These are phyloP conservation scores for Cyanoramphus novaezelandiae DNA, from an alignment of 2,113 vertebrate species.

Conservation along the genomic window DNA sequence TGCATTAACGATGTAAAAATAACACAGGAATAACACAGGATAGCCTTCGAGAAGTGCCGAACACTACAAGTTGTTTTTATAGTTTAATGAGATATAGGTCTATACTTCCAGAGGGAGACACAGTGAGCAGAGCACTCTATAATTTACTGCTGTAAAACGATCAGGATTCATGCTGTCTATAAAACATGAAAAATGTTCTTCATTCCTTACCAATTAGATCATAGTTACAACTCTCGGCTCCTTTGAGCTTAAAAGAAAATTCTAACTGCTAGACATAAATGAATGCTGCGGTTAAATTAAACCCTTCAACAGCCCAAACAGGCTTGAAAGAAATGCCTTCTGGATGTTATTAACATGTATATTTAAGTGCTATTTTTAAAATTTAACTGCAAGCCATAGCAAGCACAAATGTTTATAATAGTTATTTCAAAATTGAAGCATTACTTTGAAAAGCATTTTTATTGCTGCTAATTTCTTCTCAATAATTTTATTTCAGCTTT, in stretches of 20 bases:
- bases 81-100: conserved; percentile 74
- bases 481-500: conserved; percentile 67
- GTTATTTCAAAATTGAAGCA: conserved; percentile 66
- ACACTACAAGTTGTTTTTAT: conserved; percentile 74
- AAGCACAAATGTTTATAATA: conserved; percentile 78
- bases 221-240: conserved; percentile 74
- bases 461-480: conserved; percentile 65
- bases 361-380: conserved; percentile 81
- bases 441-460: conserved; percentile 62
- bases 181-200: conserved; percentile 84
- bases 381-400: conserved; percentile 75
- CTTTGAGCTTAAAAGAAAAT: conserved; percentile 80
- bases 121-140: conserved; percentile 67
- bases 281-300: conserved; percentile 81
- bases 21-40: conserved; percentile 43
- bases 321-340: conserved; percentile 80
- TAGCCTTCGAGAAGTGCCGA: conserved; percentile 47
- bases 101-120: conserved; percentile 67
- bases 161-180: conserved; percentile 80
- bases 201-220: conserved; percentile 83
- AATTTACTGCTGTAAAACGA: conserved; percentile 82
- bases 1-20: conserved; percentile 72
- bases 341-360: conserved; percentile 80
- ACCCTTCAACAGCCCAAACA: conserved; percentile 78
- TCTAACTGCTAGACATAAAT: conserved; percentile 80